Base-by-base conservation (phyloP, 2,113 vertebrate genomes). In the Setophaga kirtlandii region DNA sequence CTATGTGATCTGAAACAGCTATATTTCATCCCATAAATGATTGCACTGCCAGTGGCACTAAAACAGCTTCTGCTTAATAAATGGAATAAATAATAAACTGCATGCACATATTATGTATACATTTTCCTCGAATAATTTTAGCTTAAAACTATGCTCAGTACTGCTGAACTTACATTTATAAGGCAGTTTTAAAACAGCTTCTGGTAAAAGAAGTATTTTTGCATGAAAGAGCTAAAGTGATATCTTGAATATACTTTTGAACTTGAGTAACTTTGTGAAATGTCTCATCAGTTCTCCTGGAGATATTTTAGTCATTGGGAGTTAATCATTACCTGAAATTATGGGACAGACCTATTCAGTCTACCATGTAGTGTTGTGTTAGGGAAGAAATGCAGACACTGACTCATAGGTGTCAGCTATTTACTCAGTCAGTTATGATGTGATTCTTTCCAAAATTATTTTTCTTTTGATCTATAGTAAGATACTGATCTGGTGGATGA, bases 291-390 rank as follows among this genome's bases (percentile, higher is more conserved):
- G 50, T 91, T 93, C 73, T 95, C 69, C 76, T 91, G 84, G 52
- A 86, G 95, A 44, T 92, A 30, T 91, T 97, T 98, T 96, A 97
- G 94, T 97, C 93, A 97, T 35, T 94, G 56, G 39, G 42, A 82
- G 96, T 98, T 96, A 98, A 96, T 97, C 91, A 97, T 97, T 96
- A 97, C 75, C 94, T 97, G 60, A 75, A 92, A 95, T 50, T 65
- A 86, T 63, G 62, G 35, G 64, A 68, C 65, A 77, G 93, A 90
- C 69, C 89, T 91, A 81, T 87, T 75, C 78, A 82, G 74, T 33
- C 89, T 83, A 87, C 83, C 46, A 88, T 76, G 75, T 11, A 63
- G 60, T 83, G 87, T 75, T 96, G 56, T 89, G 90, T 83, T 87
- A 82, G 93, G 92, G 92, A 97, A 97, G 93, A 96, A 97, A 92